Evolutionary conservation across 1,140 invertebrate species (phyloP).

Genomic region (Drosophila mayri): DNA sequence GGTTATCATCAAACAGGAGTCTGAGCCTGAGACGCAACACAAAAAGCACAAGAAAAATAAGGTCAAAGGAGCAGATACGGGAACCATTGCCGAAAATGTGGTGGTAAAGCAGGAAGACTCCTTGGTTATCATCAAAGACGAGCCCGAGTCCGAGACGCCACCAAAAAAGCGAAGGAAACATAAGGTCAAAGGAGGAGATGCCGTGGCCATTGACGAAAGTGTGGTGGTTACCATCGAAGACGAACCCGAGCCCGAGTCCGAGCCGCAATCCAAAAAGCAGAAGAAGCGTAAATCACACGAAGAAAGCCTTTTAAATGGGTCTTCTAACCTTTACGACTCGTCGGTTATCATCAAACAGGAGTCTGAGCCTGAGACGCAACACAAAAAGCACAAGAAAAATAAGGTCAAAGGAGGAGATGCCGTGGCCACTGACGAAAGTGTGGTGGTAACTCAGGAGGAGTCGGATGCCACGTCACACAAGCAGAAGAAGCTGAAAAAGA

Average conservation of each 20-base stretch:
- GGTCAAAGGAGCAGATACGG: neutral
- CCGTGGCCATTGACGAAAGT: too few relatives aligned
- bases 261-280: neutral
- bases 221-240: neutral
- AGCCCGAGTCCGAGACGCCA: neutral
- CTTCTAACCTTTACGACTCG: too few relatives aligned
- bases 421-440: neutral
- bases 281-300: too few relatives aligned
- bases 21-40: neutral
- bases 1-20: neutral
- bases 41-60: conserved; percentile 9
- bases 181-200: neutral
- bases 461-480: neutral
- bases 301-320: too few relatives aligned
- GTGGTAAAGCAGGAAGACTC: too few relatives aligned
- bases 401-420: neutral
- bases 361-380: neutral
- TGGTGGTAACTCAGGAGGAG: conserved; percentile 1
- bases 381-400: conserved; percentile 12
- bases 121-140: neutral
- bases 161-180: conserved; percentile 13
- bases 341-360: too few relatives aligned
- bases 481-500: conserved; percentile 10
- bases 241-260: neutral
- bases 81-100: too few relatives aligned